These are phyloP conservation scores for Orthosia incerta DNA, from an alignment of 2,888 invertebrate species.

Conservation along the genomic window DNA sequence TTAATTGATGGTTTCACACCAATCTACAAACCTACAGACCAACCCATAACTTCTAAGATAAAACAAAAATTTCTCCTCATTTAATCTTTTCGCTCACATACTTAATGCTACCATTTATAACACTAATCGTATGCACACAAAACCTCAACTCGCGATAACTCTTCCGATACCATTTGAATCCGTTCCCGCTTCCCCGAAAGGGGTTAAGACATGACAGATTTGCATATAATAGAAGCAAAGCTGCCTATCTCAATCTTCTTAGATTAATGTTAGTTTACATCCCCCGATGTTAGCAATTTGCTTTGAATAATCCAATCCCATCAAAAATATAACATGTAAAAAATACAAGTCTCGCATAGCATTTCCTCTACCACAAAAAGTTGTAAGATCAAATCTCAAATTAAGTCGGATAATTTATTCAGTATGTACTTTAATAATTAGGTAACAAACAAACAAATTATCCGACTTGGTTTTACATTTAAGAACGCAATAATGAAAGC, in stretches of 20 bases:
- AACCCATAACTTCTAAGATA: neutral
- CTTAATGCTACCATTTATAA: constrained; percentile 37
- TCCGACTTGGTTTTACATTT: too few species aligned
- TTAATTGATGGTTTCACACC: too few species aligned
- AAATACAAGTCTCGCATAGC: too few species aligned
- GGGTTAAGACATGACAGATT: constrained; percentile 50
- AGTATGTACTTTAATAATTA: too few species aligned
- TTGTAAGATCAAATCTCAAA: too few species aligned
- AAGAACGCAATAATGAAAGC: too few species aligned
- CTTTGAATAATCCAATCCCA: constrained; percentile 46
- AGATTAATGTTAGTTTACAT: constrained; percentile 41
- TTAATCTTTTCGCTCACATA: constrained; percentile 19
- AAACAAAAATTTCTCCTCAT: constrained; percentile 2
- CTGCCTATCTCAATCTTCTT: constrained; percentile 50
- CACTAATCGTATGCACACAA: constrained; percentile 39
- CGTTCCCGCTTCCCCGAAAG: constrained; percentile 26
- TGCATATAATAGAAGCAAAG: constrained; percentile 45
- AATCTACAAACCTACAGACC: too few species aligned
- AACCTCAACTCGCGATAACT: constrained; percentile 30
- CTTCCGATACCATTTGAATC: constrained; percentile 39
- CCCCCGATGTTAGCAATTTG: constrained; percentile 42
- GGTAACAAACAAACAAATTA: too few species aligned
- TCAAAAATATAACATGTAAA: too few species aligned
- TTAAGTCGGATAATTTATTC: too few species aligned
- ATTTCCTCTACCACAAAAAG: too few species aligned